Conservation (phyloP, 92 coral and sea anemone genomes). For the Siderastrea radians region DNA sequence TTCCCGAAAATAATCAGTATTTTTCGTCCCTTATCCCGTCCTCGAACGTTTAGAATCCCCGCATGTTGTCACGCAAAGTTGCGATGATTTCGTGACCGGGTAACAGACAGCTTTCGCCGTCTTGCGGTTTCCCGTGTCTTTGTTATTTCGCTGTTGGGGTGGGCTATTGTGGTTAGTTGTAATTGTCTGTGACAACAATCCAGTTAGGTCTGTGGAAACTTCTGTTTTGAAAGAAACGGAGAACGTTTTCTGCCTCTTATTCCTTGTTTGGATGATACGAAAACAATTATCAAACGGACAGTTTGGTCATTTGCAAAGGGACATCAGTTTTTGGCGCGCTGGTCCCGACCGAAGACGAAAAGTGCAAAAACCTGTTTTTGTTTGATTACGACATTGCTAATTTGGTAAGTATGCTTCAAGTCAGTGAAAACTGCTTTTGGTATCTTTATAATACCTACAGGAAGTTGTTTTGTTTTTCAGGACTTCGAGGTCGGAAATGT, state of each 20-base stretch:
- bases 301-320: not conserved
- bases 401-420: constrained; percentile 13
- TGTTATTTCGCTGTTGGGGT: constrained; percentile 17
- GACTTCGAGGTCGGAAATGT: constrained; percentile 3
- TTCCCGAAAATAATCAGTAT: too few species aligned
- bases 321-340: not conserved
- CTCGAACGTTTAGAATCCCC: too few species aligned
- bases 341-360: not conserved
- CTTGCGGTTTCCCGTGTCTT: constrained; percentile 16
- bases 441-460: not conserved
- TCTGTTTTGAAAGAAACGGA: not conserved
- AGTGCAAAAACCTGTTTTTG: not conserved
- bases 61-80: constrained; percentile 4
- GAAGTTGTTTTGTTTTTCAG: not conserved
- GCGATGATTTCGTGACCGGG: constrained; percentile 18
- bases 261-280: not conserved
- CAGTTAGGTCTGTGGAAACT: constrained; percentile 2
- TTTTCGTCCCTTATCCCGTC: too few species aligned
- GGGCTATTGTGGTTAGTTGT: constrained; percentile 20
- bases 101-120: not conserved
- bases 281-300: not conserved
- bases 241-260: not conserved
- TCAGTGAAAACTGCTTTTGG: not conserved
- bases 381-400: not conserved
- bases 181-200: constrained; percentile 28